A percentile compares a stretch with the other conserved stretches of the same genome.
Conservation (phyloP, 2,888 invertebrate genomes). For the Graphium colonna region DNA sequence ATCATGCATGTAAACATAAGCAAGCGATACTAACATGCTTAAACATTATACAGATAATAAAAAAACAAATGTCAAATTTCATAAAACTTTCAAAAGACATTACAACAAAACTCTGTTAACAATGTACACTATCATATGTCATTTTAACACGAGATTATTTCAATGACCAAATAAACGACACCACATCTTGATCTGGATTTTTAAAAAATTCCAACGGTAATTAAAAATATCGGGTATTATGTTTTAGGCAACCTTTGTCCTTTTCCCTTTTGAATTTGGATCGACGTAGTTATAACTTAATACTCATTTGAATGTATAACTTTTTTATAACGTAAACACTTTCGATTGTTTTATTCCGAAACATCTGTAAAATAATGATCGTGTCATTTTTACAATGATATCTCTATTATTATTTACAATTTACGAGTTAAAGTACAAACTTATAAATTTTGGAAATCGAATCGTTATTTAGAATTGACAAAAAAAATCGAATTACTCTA, state of each 20-base stretch:
- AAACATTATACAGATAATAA: neutral
- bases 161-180: slow-evolving; percentile 28
- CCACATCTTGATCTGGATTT: slow-evolving; percentile 46
- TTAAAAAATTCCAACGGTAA: slow-evolving; percentile 2
- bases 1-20: slow-evolving; percentile 15
- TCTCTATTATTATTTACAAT: no score
- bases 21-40: slow-evolving; percentile 16
- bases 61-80: neutral
- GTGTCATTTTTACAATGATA: no score
- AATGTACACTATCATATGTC: slow-evolving; percentile 1
- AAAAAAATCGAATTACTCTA: no score
- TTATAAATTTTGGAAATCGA: no score
- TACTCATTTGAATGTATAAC: no score
- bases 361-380: no score
- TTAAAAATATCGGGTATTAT: neutral
- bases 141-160: slow-evolving; percentile 10
- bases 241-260: slow-evolving; percentile 22
- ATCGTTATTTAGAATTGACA: no score
- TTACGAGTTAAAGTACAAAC: no score
- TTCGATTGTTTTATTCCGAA: no score
- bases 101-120: neutral
- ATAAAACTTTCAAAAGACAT: neutral
- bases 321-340: no score
- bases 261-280: slow-evolving; percentile 22
- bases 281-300: slow-evolving; percentile 1